These are phyloP conservation scores for Idris sp. DNA, from an alignment of 1,140 invertebrate species.

Conservation along the genomic window DNA sequence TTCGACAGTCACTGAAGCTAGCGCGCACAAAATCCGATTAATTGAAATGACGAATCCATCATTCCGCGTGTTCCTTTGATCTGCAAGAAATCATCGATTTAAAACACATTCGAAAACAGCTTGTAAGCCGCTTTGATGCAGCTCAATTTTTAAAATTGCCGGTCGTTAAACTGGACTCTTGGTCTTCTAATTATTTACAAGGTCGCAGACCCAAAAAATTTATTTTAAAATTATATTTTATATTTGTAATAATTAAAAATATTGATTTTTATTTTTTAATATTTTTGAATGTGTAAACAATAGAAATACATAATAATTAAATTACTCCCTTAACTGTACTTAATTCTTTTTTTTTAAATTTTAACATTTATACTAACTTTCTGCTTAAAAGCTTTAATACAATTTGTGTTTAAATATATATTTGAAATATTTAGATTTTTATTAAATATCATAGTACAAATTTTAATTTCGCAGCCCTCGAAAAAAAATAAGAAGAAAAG, in stretches of 20 bases:
- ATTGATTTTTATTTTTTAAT: conserved; percentile 52
- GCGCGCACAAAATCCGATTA: not conserved
- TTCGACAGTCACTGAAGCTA: not conserved
- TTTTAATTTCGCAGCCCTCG: too few relatives aligned
- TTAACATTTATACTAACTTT: too few relatives aligned
- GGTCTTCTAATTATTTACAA: conserved; percentile 39
- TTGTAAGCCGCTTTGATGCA: conserved; percentile 30
- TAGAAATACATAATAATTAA: too few relatives aligned
- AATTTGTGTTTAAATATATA: too few relatives aligned
- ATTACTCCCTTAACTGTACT: too few relatives aligned
- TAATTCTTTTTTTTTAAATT: too few relatives aligned
- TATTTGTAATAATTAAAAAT: too few relatives aligned
- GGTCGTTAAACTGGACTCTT: conserved; percentile 39
- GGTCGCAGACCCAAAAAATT: too few relatives aligned
- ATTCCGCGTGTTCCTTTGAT: conserved; percentile 32
- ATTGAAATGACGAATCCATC: conserved; percentile 34
- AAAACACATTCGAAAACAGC: conserved; percentile 40
- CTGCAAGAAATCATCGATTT: conserved; percentile 28
- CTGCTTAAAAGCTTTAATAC: too few relatives aligned
- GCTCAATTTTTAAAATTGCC: conserved; percentile 27
- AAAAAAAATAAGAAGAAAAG: conserved; percentile 2
- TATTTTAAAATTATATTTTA: too few relatives aligned
- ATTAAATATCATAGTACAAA: too few relatives aligned
- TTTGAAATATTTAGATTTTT: too few relatives aligned
- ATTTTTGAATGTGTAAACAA: conserved; percentile 9